Conservation (phyloP, 1,140 invertebrate genomes). For the Diorhabda sublineata region DNA sequence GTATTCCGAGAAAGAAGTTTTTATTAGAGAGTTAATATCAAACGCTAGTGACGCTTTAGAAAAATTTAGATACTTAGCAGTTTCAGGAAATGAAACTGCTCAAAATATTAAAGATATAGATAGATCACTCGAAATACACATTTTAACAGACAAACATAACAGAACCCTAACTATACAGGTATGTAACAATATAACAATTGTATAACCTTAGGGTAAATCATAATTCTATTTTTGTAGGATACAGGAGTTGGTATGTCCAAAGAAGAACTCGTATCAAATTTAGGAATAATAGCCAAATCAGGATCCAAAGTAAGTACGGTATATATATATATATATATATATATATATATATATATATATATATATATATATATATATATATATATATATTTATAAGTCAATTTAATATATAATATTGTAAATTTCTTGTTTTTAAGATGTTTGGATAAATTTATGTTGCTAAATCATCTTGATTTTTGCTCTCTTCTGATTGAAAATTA, state of each 20-base stretch:
- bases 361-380: too few species aligned
- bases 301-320: constrained; percentile 75
- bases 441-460: too few species aligned
- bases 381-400: too few species aligned
- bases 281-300: constrained; percentile 93
- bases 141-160: constrained; percentile 82
- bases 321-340: too few species aligned
- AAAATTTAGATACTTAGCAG: constrained; percentile 74
- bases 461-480: too few species aligned
- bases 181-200: constrained; percentile 21
- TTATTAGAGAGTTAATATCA: constrained; percentile 92
- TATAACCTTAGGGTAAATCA: constrained; percentile 19
- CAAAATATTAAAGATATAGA: constrained; percentile 50
- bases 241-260: constrained; percentile 92
- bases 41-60: constrained; percentile 97
- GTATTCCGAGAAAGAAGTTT: constrained; percentile 97
- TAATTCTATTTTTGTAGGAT: constrained; percentile 56
- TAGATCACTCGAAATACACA: constrained; percentile 77
- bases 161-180: constrained; percentile 84
- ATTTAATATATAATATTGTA: too few species aligned
- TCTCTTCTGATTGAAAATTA: too few species aligned
- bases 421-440: too few species aligned
- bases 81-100: constrained; percentile 48
- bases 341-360: too few species aligned
- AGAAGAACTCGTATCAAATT: constrained; percentile 84